A percentile compares a stretch with the other conserved stretches of the same genome.
phyloP scores from a whole-genome alignment of 2,113 vertebrate species.

The Felis chaus region DNA sequence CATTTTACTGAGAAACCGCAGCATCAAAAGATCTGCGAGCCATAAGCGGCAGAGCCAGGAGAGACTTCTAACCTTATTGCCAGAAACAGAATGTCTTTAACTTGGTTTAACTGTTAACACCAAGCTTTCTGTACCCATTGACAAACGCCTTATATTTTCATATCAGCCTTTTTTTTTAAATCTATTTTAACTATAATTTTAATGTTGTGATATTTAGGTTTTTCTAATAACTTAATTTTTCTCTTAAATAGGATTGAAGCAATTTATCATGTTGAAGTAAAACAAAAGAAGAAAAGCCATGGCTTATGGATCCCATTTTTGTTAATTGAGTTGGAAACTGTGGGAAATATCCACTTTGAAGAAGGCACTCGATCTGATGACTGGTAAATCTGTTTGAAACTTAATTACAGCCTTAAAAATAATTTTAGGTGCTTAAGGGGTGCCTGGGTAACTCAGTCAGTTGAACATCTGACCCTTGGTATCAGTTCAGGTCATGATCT shows the following conservation, averaged over 20 bases:
- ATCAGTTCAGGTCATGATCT: too few relatives aligned
- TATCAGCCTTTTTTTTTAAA: neutral
- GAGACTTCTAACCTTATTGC: slow-evolving; percentile 11
- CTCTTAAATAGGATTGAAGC: slow-evolving; percentile 83
- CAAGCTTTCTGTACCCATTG: neutral
- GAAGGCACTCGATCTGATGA: slow-evolving; percentile 86
- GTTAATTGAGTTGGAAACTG: slow-evolving; percentile 88
- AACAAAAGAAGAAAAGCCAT: slow-evolving; percentile 81
- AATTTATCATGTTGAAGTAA: slow-evolving; percentile 80
- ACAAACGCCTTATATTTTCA: slow-evolving; percentile 34
- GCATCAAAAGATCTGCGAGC: neutral
- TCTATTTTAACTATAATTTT: neutral
- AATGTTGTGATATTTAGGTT: neutral
- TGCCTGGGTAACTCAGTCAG: neutral
- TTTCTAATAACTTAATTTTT: neutral
- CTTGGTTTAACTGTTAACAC: slow-evolving; percentile 30
- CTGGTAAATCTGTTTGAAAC: slow-evolving; percentile 82
- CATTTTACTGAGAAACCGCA: neutral
- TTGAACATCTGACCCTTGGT: too few relatives aligned
- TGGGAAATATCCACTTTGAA: slow-evolving; percentile 91
- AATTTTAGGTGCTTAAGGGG: neutral
- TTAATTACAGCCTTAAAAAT: slow-evolving; percentile 32
- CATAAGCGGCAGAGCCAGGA: neutral
- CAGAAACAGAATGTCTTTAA: slow-evolving; percentile 23
- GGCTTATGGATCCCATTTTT: slow-evolving; percentile 85